Evolutionary conservation across 2,113 vertebrate genomes (phyloP).

Genomic region (Acanthisitta chloris): DNA sequence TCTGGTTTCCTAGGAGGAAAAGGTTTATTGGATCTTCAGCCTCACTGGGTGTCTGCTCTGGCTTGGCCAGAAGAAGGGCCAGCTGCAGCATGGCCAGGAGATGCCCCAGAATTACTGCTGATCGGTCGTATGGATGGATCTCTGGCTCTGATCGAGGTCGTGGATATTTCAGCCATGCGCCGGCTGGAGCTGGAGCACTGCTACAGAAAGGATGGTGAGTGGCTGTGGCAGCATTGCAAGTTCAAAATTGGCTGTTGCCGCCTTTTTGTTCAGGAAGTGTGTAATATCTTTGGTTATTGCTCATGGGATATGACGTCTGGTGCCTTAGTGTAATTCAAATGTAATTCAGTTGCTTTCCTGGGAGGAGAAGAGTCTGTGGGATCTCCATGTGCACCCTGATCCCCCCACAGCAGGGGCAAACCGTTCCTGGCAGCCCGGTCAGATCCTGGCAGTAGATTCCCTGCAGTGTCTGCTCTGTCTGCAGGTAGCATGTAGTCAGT

Average conservation of each 20-base stretch:
- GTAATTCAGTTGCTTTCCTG: background rate
- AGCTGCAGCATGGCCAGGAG: constrained; percentile 81
- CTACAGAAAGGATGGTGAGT: constrained; percentile 91
- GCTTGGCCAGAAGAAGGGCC: constrained; percentile 89
- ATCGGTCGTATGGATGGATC: constrained; percentile 95
- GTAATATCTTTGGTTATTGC: background rate
- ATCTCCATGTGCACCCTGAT: background rate
- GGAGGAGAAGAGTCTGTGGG: background rate
- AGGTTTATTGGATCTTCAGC: constrained; percentile 89
- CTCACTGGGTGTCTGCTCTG: constrained; percentile 94
- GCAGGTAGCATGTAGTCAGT: background rate
- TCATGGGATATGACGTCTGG: background rate
- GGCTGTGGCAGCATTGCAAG: background rate
- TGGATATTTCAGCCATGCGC: constrained; percentile 85
- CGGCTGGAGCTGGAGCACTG: constrained; percentile 91
- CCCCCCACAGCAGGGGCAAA: background rate
- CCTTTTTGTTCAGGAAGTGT: background rate
- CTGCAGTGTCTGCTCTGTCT: background rate
- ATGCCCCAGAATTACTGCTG: constrained; percentile 86
- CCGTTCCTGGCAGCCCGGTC: background rate
- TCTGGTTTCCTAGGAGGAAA: constrained; percentile 82
- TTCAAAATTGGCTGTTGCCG: background rate
- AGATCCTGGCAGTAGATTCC: background rate
- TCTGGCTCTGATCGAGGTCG: constrained; percentile 90
- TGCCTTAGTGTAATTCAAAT: background rate